phyloP scores from a whole-genome alignment of 1,140 invertebrate species.

The Drosophila lacertosa region DNA sequence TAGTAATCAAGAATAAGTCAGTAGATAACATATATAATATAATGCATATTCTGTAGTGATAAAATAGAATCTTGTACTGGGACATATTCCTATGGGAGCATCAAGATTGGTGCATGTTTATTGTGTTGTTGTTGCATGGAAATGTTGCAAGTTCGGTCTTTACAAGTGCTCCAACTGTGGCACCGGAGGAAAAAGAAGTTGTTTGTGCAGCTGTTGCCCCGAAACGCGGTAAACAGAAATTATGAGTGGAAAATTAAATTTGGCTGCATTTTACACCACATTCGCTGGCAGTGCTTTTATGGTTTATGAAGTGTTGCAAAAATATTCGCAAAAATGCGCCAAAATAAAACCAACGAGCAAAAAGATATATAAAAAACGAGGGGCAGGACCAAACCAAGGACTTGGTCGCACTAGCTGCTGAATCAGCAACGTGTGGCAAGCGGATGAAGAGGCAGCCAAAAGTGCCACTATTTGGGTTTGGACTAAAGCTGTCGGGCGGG shows the following conservation, averaged over 20 bases:
- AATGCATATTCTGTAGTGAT: too few species aligned
- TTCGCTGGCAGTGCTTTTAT: conserved; percentile 64
- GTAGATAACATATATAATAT: too few species aligned
- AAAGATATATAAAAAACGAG: conserved; percentile 37
- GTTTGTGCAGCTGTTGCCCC: conserved; percentile 43
- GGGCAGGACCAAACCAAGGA: conserved; percentile 7
- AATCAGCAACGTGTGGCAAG: conserved; percentile 55
- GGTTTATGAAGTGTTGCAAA: conserved; percentile 79
- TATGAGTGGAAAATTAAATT: conserved; percentile 77
- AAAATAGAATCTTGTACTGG: too few species aligned
- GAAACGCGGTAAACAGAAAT: conserved; percentile 51
- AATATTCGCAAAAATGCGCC: conserved; percentile 66
- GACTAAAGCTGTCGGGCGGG: conserved; percentile 20
- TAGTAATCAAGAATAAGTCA: too few species aligned
- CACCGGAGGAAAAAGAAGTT: conserved; percentile 9
- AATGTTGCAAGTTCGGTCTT: not conserved
- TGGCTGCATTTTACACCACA: conserved; percentile 54
- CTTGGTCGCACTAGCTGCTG: conserved; percentile 39
- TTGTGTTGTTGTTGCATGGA: too few species aligned
- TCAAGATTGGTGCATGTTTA: too few species aligned
- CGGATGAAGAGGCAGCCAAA: conserved; percentile 48
- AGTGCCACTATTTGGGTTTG: conserved; percentile 60
- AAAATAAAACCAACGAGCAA: conserved; percentile 45
- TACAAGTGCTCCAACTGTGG: not conserved
- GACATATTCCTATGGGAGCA: too few species aligned